Evolutionary conservation across 2,797 vertebrate genomes (phyloP).

Genomic region (Staurois parvus): DNA sequence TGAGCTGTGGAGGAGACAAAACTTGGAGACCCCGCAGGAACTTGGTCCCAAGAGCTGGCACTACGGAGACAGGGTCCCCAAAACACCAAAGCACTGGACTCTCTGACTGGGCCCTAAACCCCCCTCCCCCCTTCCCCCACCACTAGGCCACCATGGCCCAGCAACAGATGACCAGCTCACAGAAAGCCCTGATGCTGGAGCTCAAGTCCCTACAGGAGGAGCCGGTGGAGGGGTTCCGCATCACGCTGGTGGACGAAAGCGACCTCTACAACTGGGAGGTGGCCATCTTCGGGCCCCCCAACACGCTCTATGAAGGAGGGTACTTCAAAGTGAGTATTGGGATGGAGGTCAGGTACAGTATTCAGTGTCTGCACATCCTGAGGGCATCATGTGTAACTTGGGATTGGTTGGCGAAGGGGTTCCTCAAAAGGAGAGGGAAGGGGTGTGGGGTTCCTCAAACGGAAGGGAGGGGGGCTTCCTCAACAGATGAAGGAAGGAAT

Average conservation of each 20-base stretch:
- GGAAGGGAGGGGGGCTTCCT: too few relatives aligned
- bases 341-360: not conserved
- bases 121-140: slow-evolving; percentile 20
- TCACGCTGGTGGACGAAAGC: slow-evolving; percentile 93
- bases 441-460: too few relatives aligned
- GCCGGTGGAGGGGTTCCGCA: slow-evolving; percentile 93
- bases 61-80: too few relatives aligned
- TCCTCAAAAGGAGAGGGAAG: too few relatives aligned
- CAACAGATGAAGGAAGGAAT: too few relatives aligned
- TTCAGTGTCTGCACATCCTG: too few relatives aligned
- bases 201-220: slow-evolving; percentile 95
- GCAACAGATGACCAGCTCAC: slow-evolving; percentile 94
- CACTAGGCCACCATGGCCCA: slow-evolving; percentile 83
- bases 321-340: slow-evolving; percentile 90
- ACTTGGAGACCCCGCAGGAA: too few relatives aligned
- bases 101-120: too few relatives aligned
- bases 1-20: too few relatives aligned
- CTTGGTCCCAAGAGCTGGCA: not conserved
- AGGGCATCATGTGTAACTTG: too few relatives aligned
- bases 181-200: slow-evolving; percentile 96
- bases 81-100: too few relatives aligned
- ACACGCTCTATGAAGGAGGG: slow-evolving; percentile 92
- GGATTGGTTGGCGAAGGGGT: not conserved
- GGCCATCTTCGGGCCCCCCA: slow-evolving; percentile 94
- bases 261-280: slow-evolving; percentile 97